Base-by-base conservation (phyloP, 2,888 invertebrate genomes). In the Nebria brevicollis region DNA sequence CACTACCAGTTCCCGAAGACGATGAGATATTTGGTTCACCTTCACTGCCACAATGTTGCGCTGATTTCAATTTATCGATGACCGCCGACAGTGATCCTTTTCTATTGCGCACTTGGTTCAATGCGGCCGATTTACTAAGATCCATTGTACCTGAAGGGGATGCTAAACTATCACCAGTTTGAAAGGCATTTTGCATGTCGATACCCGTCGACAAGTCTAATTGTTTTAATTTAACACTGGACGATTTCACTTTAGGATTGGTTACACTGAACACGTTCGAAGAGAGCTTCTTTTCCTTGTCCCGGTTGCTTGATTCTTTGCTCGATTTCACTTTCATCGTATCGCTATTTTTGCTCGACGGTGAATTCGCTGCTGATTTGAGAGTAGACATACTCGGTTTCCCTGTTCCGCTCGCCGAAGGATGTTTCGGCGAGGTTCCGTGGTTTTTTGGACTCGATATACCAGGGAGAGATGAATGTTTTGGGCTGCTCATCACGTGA, bases 381-480 rank as follows among this genome's bases (percentile, higher is more conserved):
- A 96, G 88, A 0, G 96, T 93, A 0, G 96, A 95, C 95, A 97
- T 96, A 86, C 96, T 96, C 0, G 96, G 96, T 86, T 97, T 97
- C 0, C 96, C 96, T 0, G 95, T 94, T 81, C 92, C 91, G 13
- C 94, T 91, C 0, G 93, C 92, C 34, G 90, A 90, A 0, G 93
- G 92, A 85, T 95, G 95, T 87, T 96, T 96, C 25, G 96, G 96
- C 15, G 95, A 95, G 20, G 94, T 93, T 75, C 94, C 94, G 87
- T 95, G 95, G 86, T 94, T 94, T 89, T 95, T 95, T 85, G 94
- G 95, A 88, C 94, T 94, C 79, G 94, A 94, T 82, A 94, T 93
- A 25, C 93, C 93, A 11, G 93, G 89, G 77, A 93, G 89, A 84
- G 86, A 88, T 84, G 95, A 94, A 87, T 95, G 95, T 4, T 95